Percentiles rank a stretch among this genome's conserved stretches.
phyloP scores from a whole-genome alignment of 2,797 vertebrate genomes.

The Sebastes itinus region DNA sequence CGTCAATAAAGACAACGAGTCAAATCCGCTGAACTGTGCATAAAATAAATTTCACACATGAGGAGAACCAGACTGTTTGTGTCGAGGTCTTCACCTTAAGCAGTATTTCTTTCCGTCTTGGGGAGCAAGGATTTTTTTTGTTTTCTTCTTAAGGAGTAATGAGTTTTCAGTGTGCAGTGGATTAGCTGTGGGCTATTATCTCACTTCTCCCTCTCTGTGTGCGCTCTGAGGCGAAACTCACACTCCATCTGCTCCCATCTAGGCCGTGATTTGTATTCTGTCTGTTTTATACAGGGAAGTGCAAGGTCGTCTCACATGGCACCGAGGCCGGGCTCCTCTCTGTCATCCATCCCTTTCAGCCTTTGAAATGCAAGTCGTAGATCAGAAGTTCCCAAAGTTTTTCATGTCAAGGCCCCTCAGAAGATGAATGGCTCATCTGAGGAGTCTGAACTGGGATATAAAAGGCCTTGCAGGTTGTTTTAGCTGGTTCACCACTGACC shows the following conservation, averaged over 20 bases:
- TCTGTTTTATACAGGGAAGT: slow-evolving; percentile 27
- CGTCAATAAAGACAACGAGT: slow-evolving; percentile 41
- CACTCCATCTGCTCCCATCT: slow-evolving; percentile 65
- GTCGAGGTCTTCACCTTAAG: slow-evolving; percentile 53
- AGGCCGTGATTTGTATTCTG: slow-evolving; percentile 38
- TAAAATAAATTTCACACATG: slow-evolving; percentile 61
- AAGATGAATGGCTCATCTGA: neutral
- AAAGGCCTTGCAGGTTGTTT: neutral
- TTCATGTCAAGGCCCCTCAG: neutral
- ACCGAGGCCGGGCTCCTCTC: neutral
- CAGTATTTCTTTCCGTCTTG: slow-evolving; percentile 44
- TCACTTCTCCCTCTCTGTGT: slow-evolving; percentile 33
- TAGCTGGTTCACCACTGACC: neutral
- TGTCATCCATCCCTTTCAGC: slow-evolving; percentile 2
- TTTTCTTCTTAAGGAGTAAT: slow-evolving; percentile 60
- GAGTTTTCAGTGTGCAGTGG: slow-evolving; percentile 67
- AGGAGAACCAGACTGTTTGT: slow-evolving; percentile 32
- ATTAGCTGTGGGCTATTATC: slow-evolving; percentile 76
- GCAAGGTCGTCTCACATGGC: slow-evolving; percentile 14
- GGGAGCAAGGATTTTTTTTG: slow-evolving; percentile 14
- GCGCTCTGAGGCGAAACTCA: slow-evolving; percentile 54
- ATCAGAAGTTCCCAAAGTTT: neutral
- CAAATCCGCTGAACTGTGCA: slow-evolving; percentile 45
- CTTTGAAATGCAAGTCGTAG: slow-evolving; percentile 8
- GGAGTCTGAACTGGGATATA: neutral